Conservation (phyloP, 1,140 invertebrate species). For the Teleogryllus occipitalis region DNA sequence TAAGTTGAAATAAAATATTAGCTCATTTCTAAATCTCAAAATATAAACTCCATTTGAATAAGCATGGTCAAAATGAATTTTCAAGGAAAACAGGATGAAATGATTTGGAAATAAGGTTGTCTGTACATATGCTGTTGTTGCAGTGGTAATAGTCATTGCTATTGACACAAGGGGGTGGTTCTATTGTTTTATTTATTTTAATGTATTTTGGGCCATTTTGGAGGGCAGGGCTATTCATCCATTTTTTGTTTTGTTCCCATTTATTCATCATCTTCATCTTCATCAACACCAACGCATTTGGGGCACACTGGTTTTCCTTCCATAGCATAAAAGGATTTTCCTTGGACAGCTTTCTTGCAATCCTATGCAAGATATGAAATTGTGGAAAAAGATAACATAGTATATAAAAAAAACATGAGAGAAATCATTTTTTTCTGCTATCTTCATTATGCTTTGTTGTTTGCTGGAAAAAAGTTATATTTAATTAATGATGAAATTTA, state of each 20-base stretch:
- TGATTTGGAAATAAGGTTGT: no score
- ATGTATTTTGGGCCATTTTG: background rate
- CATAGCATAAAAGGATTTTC: conserved; percentile 92
- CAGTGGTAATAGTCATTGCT: no score
- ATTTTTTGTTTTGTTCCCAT: conserved; percentile 16
- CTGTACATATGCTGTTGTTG: no score
- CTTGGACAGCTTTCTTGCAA: conserved; percentile 82
- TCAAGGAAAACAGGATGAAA: no score
- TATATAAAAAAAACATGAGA: background rate
- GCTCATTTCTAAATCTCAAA: no score
- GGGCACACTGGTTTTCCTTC: conserved; percentile 86
- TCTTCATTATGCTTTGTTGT: background rate
- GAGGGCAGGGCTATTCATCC: conserved; percentile 19
- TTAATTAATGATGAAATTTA: background rate
- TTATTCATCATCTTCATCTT: conserved; percentile 43
- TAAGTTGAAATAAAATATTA: no score
- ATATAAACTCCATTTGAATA: no score
- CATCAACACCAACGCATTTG: conserved; percentile 80
- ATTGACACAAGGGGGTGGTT: background rate
- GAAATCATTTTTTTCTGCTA: background rate
- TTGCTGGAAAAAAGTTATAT: conserved; percentile 8
- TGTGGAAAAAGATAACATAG: conserved; percentile 28
- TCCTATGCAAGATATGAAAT: conserved; percentile 52
- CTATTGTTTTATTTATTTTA: background rate
- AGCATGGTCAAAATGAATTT: no score